Base-by-base conservation (phyloP, 1,140 invertebrate species). In the Drosophila sp. region DNA sequence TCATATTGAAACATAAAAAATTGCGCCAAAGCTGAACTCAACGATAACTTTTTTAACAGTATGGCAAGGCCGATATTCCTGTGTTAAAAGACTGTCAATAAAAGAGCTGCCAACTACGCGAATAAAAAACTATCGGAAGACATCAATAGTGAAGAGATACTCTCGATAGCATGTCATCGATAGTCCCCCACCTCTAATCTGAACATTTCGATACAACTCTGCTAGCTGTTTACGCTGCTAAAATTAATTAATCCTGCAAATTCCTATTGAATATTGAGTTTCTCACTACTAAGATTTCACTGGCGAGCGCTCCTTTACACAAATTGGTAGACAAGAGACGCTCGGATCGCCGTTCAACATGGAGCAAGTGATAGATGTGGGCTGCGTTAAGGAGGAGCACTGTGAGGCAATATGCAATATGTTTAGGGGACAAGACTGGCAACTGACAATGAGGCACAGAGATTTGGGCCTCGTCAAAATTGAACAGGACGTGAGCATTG, bases 361-460 rank as follows among this genome's bases (percentile, higher is more conserved):
- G 70, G 70, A 58, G 21, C 63, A 66, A 54, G 46, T 64, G 18
- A 59, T 72, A 38, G 63, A 72, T 38, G 70, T 72, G 14, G 63
- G 53, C 8, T 67, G 63, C 8, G 70, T 72, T 11, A 72, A 72
- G 32, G 63, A 67, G 70, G 70, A 67, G 54, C 70, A 72, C 29
- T 67, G 63, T 25, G 62, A 72, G 53, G 62, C 62, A 27, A 72
- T 66, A 16, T 72, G 62, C 53, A 72, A 72, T 66, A 66, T 66
- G 62, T 66, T 72, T 14, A 66, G 64, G 32, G 14, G 36, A 8
- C 69, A 72, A 21, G 70, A 72, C 46, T 72, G 70, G 63, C 63
- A 53, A 32, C 14, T 72, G 14, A 66, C 53, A 0, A 67, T 67
- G 63, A 36, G 63, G 36, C 70, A 72, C 40, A 72, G 64, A 5